Conservation (phyloP, 1,140 invertebrate genomes). For the Diploscapter pachys region DNA sequence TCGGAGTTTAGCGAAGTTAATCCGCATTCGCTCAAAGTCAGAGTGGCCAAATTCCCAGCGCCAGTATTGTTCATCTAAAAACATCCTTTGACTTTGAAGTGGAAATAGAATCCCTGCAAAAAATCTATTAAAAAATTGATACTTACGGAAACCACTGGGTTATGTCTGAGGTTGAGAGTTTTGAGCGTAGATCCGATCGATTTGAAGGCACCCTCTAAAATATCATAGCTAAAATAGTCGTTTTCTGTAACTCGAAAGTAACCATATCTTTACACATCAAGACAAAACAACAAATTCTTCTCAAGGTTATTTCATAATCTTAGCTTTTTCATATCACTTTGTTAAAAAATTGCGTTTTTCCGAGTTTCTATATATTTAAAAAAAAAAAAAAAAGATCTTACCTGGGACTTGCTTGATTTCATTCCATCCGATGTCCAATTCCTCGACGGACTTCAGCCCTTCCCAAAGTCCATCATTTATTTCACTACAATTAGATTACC, state of each 20-base stretch:
- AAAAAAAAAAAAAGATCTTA: no score
- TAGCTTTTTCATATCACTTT: no score
- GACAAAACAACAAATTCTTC: no score
- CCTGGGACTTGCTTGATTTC: constrained; percentile 26
- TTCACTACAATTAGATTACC: constrained; percentile 11
- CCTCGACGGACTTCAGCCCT: constrained; percentile 23
- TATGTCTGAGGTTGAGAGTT: constrained; percentile 27
- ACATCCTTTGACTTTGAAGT: background rate
- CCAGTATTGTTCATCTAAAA: constrained; percentile 12
- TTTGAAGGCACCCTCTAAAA: no score
- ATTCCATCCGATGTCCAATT: constrained; percentile 37
- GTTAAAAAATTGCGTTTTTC: no score
- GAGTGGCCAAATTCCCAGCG: constrained; percentile 16
- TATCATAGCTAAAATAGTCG: background rate
- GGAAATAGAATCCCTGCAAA: no score
- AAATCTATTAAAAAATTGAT: no score
- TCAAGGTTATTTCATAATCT: no score
- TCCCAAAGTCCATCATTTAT: constrained; percentile 19
- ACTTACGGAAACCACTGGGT: constrained; percentile 6
- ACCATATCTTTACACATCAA: no score
- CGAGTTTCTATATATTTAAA: no score
- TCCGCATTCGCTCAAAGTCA: constrained; percentile 19
- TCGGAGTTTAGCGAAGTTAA: constrained; percentile 5
- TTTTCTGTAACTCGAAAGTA: background rate
- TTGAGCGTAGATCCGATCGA: no score